Evolutionary conservation across 2,888 invertebrate genomes (phyloP).

Genomic region (Scaptomyza cyrtandrae): DNA sequence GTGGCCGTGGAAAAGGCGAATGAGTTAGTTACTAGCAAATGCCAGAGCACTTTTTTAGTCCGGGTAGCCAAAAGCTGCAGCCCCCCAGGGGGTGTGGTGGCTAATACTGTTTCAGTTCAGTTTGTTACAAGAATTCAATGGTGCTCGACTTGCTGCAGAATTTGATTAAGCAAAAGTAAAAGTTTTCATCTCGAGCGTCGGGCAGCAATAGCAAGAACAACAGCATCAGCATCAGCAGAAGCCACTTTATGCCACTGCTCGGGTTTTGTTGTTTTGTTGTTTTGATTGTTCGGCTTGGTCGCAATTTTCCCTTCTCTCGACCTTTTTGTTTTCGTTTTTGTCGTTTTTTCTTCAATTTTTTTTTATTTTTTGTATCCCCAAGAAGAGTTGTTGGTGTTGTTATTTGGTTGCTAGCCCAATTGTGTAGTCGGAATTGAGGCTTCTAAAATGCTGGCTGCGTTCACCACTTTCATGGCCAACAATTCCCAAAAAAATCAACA

Average conservation of each 20-base stretch:
- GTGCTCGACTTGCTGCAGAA: constrained; percentile 70
- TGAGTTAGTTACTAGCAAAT: constrained; percentile 55
- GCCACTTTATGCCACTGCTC: constrained; percentile 44
- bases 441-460: constrained; percentile 39
- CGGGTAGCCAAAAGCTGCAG: neutral
- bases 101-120: constrained; percentile 18
- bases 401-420: constrained; percentile 27
- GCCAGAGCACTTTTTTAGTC: constrained; percentile 30
- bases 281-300: constrained; percentile 48
- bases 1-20: constrained; percentile 41
- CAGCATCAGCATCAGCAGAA: constrained; percentile 13
- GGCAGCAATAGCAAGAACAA: neutral
- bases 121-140: constrained; percentile 70
- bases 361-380: neutral
- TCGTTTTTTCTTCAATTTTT: neutral
- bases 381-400: constrained; percentile 19
- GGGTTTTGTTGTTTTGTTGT: constrained; percentile 50
- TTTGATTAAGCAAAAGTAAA: constrained; percentile 80
- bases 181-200: constrained; percentile 65
- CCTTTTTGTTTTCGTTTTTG: neutral
- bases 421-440: constrained; percentile 42
- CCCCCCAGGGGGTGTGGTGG: neutral
- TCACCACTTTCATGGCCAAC: constrained; percentile 65
- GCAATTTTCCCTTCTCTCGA: constrained; percentile 14
- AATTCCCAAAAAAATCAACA: constrained; percentile 47